phyloP scores from a whole-genome alignment of 2,888 invertebrate genomes.

The Orthosia gothica region DNA sequence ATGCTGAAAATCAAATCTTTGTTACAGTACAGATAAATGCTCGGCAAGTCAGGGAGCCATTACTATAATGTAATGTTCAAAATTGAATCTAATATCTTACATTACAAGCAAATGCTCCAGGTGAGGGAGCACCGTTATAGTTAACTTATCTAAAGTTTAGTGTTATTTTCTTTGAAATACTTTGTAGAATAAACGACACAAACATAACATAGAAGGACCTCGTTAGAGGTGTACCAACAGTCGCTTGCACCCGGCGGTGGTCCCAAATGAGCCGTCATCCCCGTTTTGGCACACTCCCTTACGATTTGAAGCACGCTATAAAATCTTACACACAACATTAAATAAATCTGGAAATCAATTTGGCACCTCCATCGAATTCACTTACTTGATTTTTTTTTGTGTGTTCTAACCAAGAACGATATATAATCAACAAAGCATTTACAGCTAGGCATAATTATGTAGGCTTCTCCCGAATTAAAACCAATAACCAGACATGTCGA shows the following conservation, averaged over 20 bases:
- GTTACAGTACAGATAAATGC: too few species aligned
- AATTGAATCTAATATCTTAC: too few species aligned
- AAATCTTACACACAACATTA: conserved; percentile 42
- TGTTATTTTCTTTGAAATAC: background rate
- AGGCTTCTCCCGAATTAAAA: too few species aligned
- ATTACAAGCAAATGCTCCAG: too few species aligned
- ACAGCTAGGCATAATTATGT: too few species aligned
- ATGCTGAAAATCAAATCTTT: too few species aligned
- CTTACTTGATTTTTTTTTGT: background rate
- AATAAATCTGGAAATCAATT: conserved; percentile 46
- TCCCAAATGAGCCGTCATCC: conserved; percentile 29
- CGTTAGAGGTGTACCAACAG: conserved; percentile 17
- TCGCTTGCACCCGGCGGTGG: conserved; percentile 20
- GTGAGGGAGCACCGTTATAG: too few species aligned
- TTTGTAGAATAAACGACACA: background rate
- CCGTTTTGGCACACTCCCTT: conserved; percentile 37
- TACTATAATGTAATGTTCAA: too few species aligned
- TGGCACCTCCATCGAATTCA: conserved; percentile 16
- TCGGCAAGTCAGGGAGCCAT: too few species aligned
- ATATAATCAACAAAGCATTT: background rate
- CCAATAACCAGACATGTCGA: too few species aligned
- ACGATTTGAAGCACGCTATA: conserved; percentile 37
- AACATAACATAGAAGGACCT: conserved; percentile 14
- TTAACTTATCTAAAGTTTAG: too few species aligned
- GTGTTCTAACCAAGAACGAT: too few species aligned